These are phyloP conservation scores for Polymixis flavicincta DNA, from an alignment of 2,888 invertebrate genomes.

Conservation along the genomic window DNA sequence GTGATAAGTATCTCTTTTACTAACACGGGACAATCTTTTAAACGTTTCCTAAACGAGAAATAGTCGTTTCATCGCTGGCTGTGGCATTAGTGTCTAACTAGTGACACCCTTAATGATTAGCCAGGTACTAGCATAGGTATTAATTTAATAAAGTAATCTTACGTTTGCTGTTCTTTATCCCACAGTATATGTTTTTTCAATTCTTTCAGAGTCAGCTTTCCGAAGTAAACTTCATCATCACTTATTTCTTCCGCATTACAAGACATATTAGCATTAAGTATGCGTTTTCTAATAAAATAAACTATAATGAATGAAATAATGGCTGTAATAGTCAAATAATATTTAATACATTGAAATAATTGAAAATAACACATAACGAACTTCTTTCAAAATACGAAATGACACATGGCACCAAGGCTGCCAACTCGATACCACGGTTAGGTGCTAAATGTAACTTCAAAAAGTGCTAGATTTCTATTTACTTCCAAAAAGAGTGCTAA, in stretches of 20 bases:
- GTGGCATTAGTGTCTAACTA: neutral
- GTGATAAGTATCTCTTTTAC: too few species aligned
- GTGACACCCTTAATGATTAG: neutral
- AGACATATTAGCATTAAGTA: conserved; percentile 49
- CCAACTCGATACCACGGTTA: too few species aligned
- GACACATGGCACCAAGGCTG: too few species aligned
- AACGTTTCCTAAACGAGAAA: neutral
- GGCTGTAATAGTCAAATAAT: conserved; percentile 57
- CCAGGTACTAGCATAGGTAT: neutral
- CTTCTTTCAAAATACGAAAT: conserved; percentile 56
- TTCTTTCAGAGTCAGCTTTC: conserved; percentile 80
- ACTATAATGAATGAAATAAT: conserved; percentile 52
- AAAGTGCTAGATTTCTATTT: too few species aligned
- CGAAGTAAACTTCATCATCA: conserved; percentile 81
- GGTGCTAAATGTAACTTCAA: too few species aligned
- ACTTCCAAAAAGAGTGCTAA: too few species aligned
- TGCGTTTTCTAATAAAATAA: conserved; percentile 54
- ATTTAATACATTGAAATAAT: conserved; percentile 54
- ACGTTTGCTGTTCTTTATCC: conserved; percentile 70
- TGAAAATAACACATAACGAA: conserved; percentile 63
- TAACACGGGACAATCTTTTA: neutral
- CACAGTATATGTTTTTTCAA: conserved; percentile 74
- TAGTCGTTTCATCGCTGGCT: too few species aligned
- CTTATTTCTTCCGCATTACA: conserved; percentile 59
- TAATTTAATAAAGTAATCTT: conserved; percentile 59